These are phyloP conservation scores for Andrena cerasifolii DNA, from an alignment of 1,140 invertebrate species.

Conservation along the genomic window DNA sequence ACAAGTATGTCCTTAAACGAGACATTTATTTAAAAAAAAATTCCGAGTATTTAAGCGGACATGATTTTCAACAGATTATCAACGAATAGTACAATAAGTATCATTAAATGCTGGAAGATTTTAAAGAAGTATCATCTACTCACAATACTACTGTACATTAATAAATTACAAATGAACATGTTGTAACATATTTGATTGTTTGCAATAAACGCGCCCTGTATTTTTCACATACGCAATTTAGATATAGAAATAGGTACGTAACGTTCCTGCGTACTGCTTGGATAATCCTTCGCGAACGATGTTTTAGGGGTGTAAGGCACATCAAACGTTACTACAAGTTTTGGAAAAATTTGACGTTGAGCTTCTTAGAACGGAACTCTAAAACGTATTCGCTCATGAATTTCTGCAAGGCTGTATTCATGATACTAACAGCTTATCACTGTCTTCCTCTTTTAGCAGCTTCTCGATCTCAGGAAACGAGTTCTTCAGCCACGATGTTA, in stretches of 20 bases:
- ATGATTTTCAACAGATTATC: background rate
- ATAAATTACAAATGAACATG: slow-evolving; percentile 3
- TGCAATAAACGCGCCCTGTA: background rate
- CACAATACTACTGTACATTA: background rate
- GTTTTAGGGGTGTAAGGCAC: no score
- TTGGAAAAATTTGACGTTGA: background rate
- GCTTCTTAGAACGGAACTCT: background rate
- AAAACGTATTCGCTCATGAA: background rate
- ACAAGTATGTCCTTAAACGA: background rate
- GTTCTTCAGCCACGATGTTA: slow-evolving; percentile 71
- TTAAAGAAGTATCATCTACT: no score
- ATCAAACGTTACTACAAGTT: background rate
- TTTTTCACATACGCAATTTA: no score
- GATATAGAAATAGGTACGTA: background rate
- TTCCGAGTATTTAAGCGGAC: slow-evolving; percentile 6
- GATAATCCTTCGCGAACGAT: background rate
- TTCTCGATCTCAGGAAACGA: slow-evolving; percentile 62
- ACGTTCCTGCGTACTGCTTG: background rate
- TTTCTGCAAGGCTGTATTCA: background rate
- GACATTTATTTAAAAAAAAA: slow-evolving; percentile 11
- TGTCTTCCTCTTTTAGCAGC: slow-evolving; percentile 4
- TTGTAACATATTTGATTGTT: background rate
- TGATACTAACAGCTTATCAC: background rate
- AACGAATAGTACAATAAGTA: background rate
- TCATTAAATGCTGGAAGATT: background rate